Evolutionary conservation across 2,888 invertebrate genomes (phyloP), one percentile per base, ranked within the genome.

Genomic region (Polietes domitor): DNA sequence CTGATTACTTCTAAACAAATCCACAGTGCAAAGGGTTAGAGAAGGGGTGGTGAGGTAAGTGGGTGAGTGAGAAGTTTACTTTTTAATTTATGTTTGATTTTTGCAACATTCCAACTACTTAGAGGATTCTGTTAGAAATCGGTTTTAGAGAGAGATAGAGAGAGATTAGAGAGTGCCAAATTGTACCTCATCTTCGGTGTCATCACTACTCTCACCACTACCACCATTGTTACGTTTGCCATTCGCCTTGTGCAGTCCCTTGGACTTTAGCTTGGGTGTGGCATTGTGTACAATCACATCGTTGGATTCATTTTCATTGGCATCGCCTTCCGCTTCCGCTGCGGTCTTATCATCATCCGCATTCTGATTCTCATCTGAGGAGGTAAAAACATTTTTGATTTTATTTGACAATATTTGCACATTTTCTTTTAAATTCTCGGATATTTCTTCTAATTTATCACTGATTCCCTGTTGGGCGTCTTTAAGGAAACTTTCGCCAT

Each of bases 131-230:
- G 32, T 58, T 47, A 55, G 72, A 32, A 65, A 68, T 78, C 75
- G 75, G 61, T 55, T 32, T 21, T 63, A 50, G 75, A 82, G 86
- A 75, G 80, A 65, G 61, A 63, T 32, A 17, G 53, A 50, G 75
- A 82, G 86, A 75, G 80, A 65, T 89, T 91, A 92, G 87, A 92
- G 90, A 87, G 88, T 90, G 89, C 92, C 92, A 90, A 90, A 90
- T 88, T 92, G 91, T 92, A 92, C 92, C 92, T 92, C 91, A 87
- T 92, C 92, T 83, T 85, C 85, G 63, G 82, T 74, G 17, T 83
- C 77, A 24, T 80, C 83, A 58, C 72, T 81, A 79, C 75, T 82
- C n/a, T 85, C 82, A 61, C 17, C 53, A 47, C 53, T 1, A n/a
- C 26, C 21, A 58, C 43, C 10, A n/a, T 37, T 41, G 70, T 28